These are phyloP conservation scores for Apamea monoglypha DNA, from an alignment of 2,888 invertebrate species.

Conservation along the genomic window DNA sequence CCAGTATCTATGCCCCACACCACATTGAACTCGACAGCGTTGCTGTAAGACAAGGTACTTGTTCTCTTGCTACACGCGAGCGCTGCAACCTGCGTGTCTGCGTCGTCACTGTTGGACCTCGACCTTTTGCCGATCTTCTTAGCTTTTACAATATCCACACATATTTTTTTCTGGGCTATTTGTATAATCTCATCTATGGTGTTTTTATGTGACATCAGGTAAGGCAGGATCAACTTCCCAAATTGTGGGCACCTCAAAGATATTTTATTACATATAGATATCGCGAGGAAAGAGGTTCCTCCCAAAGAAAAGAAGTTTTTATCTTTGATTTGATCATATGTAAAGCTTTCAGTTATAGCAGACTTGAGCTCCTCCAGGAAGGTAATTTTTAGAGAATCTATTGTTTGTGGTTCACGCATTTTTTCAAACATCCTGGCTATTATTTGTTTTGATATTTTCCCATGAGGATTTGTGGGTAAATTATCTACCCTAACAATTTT, in stretches of 20 bases:
- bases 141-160: conserved; percentile 64
- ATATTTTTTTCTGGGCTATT: conserved; percentile 76
- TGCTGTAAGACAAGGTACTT: conserved; percentile 38
- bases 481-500: conserved; percentile 90
- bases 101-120: conserved; percentile 60
- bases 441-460: conserved; percentile 91
- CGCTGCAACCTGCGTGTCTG: conserved; percentile 15
- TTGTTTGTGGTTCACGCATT: conserved; percentile 66
- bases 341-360: conserved; percentile 71
- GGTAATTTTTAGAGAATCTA: conserved; percentile 70
- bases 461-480: conserved; percentile 92
- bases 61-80: conserved; percentile 62
- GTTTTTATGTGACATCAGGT: conserved; percentile 87
- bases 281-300: conserved; percentile 93
- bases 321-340: conserved; percentile 80
- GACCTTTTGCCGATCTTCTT: conserved; percentile 75
- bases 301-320: conserved; percentile 91
- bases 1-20: conserved; percentile 91
- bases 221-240: conserved; percentile 88
- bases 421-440: conserved; percentile 84
- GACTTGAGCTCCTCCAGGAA: conserved; percentile 78
- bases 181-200: conserved; percentile 81
- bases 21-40: conserved; percentile 80
- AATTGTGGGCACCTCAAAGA: conserved; percentile 82
- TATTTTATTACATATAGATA: conserved; percentile 91